Conservation (phyloP, 2,797 vertebrate genomes). For the Chelon labrosus region DNA sequence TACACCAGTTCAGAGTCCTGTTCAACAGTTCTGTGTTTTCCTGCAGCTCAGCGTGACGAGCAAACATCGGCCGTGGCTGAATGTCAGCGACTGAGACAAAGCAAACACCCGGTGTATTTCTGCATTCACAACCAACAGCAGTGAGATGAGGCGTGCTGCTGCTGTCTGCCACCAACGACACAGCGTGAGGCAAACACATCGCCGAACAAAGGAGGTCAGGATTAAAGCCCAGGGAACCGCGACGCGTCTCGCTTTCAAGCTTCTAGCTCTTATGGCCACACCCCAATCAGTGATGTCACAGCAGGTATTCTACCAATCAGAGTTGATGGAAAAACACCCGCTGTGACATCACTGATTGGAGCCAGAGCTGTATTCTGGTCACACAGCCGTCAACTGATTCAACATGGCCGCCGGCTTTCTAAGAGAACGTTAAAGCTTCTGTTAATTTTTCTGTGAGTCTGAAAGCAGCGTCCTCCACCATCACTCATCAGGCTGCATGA, state of each 20-base stretch:
- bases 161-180: no score
- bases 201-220: no score
- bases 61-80: slow-evolving; percentile 21
- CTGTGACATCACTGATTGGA: slow-evolving; percentile 37
- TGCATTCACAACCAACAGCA: slow-evolving; percentile 3
- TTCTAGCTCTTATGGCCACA: not conserved
- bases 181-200: no score
- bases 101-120: slow-evolving; percentile 10
- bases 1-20: not conserved
- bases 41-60: slow-evolving; percentile 2
- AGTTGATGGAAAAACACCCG: slow-evolving; percentile 22
- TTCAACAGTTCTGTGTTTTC: not conserved
- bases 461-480: no score
- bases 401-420: no score
- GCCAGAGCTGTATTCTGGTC: not conserved
- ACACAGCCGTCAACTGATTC: not conserved
- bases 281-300: not conserved
- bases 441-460: no score
- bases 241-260: not conserved
- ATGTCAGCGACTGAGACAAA: slow-evolving; percentile 18
- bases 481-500: no score
- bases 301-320: slow-evolving; percentile 19
- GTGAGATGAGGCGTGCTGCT: not conserved
- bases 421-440: no score
- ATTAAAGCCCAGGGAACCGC: no score